A percentile compares a stretch with the other conserved stretches of the same genome.
phyloP scores from a whole-genome alignment of 2,888 invertebrate genomes.

The Labia minor region DNA sequence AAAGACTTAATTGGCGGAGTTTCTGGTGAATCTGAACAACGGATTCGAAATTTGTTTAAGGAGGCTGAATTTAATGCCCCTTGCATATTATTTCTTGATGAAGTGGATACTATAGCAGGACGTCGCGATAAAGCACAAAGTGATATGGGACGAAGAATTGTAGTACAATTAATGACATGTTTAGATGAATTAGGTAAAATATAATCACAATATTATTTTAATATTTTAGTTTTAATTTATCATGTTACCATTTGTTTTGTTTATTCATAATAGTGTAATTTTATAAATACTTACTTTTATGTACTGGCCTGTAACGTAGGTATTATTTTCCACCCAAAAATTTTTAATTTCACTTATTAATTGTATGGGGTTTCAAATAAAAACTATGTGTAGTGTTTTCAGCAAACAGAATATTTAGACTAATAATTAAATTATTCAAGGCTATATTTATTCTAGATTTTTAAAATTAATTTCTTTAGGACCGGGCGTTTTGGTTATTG shows the following conservation, averaged over 20 bases:
- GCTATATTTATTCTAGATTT: too few species aligned
- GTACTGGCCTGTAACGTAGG: too few species aligned
- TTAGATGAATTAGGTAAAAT: conserved; percentile 49
- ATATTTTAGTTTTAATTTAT: too few species aligned
- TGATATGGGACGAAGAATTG: conserved; percentile 93
- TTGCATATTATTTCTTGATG: conserved; percentile 86
- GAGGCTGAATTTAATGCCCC: conserved; percentile 63
- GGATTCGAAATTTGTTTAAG: conserved; percentile 83
- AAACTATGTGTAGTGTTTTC: not conserved
- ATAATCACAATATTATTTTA: too few species aligned
- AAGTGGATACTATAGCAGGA: conserved; percentile 91
- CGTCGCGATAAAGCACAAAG: conserved; percentile 80
- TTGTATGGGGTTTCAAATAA: too few species aligned
- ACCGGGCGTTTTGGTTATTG: conserved; percentile 50
- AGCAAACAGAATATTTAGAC: not conserved
- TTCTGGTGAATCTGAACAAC: conserved; percentile 90
- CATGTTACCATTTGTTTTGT: too few species aligned
- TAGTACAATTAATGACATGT: conserved; percentile 80
- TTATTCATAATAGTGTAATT: too few species aligned
- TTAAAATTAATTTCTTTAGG: too few species aligned
- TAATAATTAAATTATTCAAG: too few species aligned
- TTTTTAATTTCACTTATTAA: too few species aligned
- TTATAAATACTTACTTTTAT: too few species aligned
- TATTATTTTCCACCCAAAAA: too few species aligned
- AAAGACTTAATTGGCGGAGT: conserved; percentile 90